Percentiles rank a stretch among this genome's conserved stretches.
phyloP scores from a whole-genome alignment of 92 coral and sea anemone genomes.

The Epizoanthus fatuus region DNA sequence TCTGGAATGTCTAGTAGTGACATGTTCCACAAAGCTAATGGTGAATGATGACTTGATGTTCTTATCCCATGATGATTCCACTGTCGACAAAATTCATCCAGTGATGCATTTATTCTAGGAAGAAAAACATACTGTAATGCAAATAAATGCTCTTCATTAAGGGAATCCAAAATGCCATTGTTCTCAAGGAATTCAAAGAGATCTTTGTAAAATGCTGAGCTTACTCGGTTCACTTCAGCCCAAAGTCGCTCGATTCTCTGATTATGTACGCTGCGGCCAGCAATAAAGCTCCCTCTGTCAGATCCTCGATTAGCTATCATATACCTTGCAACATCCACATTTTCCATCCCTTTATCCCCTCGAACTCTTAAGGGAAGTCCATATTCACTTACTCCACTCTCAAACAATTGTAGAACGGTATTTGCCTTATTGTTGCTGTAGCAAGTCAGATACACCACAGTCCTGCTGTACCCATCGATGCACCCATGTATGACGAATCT shows the following conservation, averaged over 20 bases:
- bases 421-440: no score
- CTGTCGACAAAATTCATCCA: slow-evolving; percentile 64
- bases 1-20: slow-evolving; percentile 18
- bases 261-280: slow-evolving; percentile 47
- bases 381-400: background rate
- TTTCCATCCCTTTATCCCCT: slow-evolving; percentile 21
- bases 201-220: slow-evolving; percentile 50
- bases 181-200: slow-evolving; percentile 50
- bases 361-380: slow-evolving; percentile 14
- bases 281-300: slow-evolving; percentile 53
- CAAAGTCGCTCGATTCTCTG: slow-evolving; percentile 32
- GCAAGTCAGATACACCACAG: slow-evolving; percentile 17
- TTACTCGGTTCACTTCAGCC: slow-evolving; percentile 53
- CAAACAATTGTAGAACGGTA: no score
- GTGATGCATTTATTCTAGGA: slow-evolving; percentile 63
- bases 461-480: slow-evolving; percentile 29
- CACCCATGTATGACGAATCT: background rate
- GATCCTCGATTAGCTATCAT: slow-evolving; percentile 43
- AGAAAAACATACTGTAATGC: slow-evolving; percentile 52
- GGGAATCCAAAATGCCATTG: slow-evolving; percentile 46
- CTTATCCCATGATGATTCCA: slow-evolving; percentile 76
- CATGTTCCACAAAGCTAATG: slow-evolving; percentile 37
- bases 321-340: slow-evolving; percentile 57
- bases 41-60: slow-evolving; percentile 60
- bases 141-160: slow-evolving; percentile 47